These are phyloP conservation scores for Chloromyia formosa DNA, from an alignment of 2,888 invertebrate genomes.

Conservation along the genomic window DNA sequence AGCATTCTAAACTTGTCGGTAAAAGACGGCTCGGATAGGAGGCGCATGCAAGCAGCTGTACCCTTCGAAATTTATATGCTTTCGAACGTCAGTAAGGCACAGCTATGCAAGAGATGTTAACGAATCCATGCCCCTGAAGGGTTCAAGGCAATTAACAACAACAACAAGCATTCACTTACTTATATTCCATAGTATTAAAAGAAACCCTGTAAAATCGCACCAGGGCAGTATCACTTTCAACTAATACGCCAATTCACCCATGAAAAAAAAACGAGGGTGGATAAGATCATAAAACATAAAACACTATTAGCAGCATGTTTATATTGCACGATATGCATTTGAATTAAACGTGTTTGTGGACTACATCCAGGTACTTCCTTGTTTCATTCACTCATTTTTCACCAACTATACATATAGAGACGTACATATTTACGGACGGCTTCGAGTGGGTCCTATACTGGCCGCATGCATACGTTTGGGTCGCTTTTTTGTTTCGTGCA, in stretches of 20 bases:
- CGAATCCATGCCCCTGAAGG: no score
- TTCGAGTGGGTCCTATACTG: background rate
- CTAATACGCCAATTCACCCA: slow-evolving; percentile 29
- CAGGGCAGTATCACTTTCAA: background rate
- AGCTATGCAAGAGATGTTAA: no score
- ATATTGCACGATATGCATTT: slow-evolving; percentile 39
- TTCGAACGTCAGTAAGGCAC: no score
- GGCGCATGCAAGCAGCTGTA: no score
- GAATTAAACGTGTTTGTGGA: slow-evolving; percentile 32
- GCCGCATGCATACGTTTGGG: background rate
- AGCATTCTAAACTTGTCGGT: no score
- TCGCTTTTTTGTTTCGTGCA: background rate
- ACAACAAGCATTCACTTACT: no score
- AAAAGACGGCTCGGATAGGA: no score
- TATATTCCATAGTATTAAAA: no score
- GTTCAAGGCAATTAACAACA: no score
- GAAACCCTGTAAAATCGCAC: no score
- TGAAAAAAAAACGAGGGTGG: slow-evolving; percentile 42
- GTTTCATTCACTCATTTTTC: slow-evolving; percentile 34
- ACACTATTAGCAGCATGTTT: slow-evolving; percentile 47
- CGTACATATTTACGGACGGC: no score
- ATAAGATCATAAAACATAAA: slow-evolving; percentile 50
- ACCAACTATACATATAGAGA: background rate
- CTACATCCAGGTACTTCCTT: slow-evolving; percentile 40
- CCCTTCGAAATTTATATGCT: no score